These are phyloP conservation scores for Drosophila tsacasi DNA, from an alignment of 1,140 invertebrate species.

Conservation along the genomic window DNA sequence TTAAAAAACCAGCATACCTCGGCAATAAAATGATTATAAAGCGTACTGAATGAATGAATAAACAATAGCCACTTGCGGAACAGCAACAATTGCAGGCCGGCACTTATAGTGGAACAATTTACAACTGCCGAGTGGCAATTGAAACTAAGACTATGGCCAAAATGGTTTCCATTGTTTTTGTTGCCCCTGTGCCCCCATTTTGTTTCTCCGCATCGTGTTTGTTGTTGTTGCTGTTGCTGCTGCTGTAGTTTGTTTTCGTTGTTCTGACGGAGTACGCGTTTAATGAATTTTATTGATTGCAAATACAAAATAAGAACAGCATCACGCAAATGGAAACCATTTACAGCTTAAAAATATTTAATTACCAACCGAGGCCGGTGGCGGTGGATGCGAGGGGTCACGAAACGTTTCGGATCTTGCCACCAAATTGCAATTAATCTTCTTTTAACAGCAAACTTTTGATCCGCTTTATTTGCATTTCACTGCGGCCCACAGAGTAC, in stretches of 20 bases:
- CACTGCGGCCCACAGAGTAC: constrained; percentile 65
- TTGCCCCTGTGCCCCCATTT: not conserved
- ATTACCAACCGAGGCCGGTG: constrained; percentile 53
- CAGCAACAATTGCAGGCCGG: constrained; percentile 36
- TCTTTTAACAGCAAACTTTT: constrained; percentile 83
- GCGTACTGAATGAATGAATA: constrained; percentile 36
- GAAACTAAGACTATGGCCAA: constrained; percentile 55
- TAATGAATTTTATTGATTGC: constrained; percentile 73
- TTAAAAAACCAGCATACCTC: constrained; percentile 53
- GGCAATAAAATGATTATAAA: constrained; percentile 52
- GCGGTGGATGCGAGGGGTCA: constrained; percentile 14
- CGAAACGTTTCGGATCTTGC: constrained; percentile 60
- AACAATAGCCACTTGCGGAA: constrained; percentile 41
- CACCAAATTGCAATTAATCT: constrained; percentile 82
- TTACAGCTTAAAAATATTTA: constrained; percentile 83
- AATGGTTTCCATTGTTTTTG: constrained; percentile 27
- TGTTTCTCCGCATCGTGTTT: constrained; percentile 8
- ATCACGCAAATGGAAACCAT: constrained; percentile 75
- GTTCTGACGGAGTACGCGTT: constrained; percentile 27
- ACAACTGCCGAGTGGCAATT: constrained; percentile 57
- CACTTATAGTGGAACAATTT: constrained; percentile 55
- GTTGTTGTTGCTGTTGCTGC: constrained; percentile 19
- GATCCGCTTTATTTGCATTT: constrained; percentile 83
- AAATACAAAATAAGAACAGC: constrained; percentile 52
- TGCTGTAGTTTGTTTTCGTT: constrained; percentile 4